These are phyloP conservation scores for Amphilophus citrinellus DNA, from an alignment of 2,113 vertebrate species.

Conservation along the genomic window DNA sequence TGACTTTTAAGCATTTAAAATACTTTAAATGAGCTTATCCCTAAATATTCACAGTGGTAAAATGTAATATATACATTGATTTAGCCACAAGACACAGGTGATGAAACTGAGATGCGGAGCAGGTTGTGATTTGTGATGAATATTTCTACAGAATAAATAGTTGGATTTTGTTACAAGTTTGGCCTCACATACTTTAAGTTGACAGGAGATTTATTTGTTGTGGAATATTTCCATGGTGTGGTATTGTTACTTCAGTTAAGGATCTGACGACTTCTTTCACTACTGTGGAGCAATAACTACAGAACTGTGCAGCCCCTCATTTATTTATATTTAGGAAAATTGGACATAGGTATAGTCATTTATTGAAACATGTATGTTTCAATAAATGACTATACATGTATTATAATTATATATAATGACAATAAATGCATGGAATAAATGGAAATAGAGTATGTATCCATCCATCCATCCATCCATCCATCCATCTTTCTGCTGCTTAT, in stretches of 20 bases:
- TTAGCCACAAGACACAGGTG: no score
- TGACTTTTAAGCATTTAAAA: neutral
- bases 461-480: neutral
- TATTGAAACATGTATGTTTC: no score
- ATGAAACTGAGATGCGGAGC: rapidly evolving
- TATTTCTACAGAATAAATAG: neutral
- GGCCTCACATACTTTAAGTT: neutral
- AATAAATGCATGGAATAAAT: no score
- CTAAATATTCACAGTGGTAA: neutral
- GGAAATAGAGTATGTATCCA: no score
- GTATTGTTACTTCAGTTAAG: neutral
- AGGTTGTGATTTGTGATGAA: neutral
- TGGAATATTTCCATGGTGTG: neutral
- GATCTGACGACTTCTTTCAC: neutral
- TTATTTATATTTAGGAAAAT: neutral
- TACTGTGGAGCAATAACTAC: neutral
- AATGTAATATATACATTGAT: neutral
- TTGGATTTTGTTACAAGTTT: neutral
- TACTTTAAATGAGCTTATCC: neutral
- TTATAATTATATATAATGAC: no score
- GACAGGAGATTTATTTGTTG: neutral
- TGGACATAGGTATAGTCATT: neutral
- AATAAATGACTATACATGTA: no score
- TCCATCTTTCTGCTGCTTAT: neutral
- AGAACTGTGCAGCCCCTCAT: neutral